Base-by-base conservation (phyloP, 2,797 vertebrate species). In the Psittacula derbiana region DNA sequence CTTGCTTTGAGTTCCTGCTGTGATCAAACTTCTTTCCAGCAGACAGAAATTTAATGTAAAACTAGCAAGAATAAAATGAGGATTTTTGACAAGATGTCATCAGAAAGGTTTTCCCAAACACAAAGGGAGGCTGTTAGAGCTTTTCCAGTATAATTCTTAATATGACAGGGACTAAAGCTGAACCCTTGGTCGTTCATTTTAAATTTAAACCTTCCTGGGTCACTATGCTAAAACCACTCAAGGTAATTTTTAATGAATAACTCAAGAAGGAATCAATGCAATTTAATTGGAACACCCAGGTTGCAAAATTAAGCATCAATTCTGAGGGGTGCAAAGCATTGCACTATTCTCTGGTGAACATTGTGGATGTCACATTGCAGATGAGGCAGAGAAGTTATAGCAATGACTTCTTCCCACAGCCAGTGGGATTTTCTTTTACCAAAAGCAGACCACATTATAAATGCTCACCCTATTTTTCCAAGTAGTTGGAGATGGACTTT, bases 31-130 rank as follows among this genome's bases (percentile, higher is more conserved):
- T 58, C 18, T 76, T 89, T 70, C 60, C 40, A 60, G 64, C 47
- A 93, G 81, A 82, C 21, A 92, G 64, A 18, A 89, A 73, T 21
- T 81, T 94, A 58, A 84, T 61, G 62, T 62, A 84, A 86, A 88
- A 66, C 30, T 47, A 60, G 40, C 11, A 72, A 69, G 74, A 81
- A 72, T 47, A 76, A 91, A 91, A 44, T 30, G 47, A 92, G 36
- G 47, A 52, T 70, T 95, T 95, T 91, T 90, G 80, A 90, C 83
- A 92, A 84, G 62, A 6, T 84, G 25, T 75, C 93, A 86, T 53
- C 47, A 12, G 3, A 55, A 92, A 87, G 66, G 49, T n/a, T 84
- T 81, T 88, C 50, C 46, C 73, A 81, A 64, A 79, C 50, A 20
- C n/a, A 31, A 13, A 24, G 52, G 33, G 57, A 88, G 18, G 12